Evolutionary conservation across 1,140 invertebrate genomes (phyloP), one percentile per base, ranked within the genome.

Genomic region (Conus ventricosus): DNA sequence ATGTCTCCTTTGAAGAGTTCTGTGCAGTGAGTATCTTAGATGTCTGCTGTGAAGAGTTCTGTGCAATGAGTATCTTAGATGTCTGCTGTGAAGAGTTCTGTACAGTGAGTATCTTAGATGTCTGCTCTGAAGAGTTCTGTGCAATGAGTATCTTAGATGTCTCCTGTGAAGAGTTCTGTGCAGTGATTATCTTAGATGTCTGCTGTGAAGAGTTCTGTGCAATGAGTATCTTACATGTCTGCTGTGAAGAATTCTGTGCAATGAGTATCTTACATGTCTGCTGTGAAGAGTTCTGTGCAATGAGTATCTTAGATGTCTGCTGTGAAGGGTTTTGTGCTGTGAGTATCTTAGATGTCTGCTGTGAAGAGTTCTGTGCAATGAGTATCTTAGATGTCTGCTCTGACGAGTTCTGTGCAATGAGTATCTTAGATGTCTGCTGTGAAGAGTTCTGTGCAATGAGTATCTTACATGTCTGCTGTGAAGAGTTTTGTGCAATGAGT

Each of bases 71-170:
- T 93, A 23, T n/a, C 67, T 13, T 71, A 71, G 4, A 0, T 71
- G 23, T 96, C 67, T 95, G 95, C 71, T 96, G 95, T 93, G 95
- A 95, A 89, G 95, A 96, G 92, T 96, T 96, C 90, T 95, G 95
- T 93, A 92, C 93, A 54, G 95, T 95, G 91, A 94, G 93, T 93
- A 23, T n/a, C 67, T 13, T 71, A 71, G 4, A 0, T 71, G 23
- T 96, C 67, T 95, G 95, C 71, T 96, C 95, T 93, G 95, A 95
- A 89, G 95, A 96, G 92, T 96, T 96, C 90, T 95, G 95, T 93
- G 92, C 93, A 54, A 95, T 95, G 91, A 94, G 93, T 93, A 23
- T n/a, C 67, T 13, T 71, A 71, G 4, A 0, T 71, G 23, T 96
- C 67, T 95, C 95, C 71, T 96, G 95, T 93, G 95, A 95, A 89